Evolutionary conservation across 2,888 invertebrate genomes (phyloP), one percentile per base, ranked within the genome.

Genomic region (Subacronicta megacephala): DNA sequence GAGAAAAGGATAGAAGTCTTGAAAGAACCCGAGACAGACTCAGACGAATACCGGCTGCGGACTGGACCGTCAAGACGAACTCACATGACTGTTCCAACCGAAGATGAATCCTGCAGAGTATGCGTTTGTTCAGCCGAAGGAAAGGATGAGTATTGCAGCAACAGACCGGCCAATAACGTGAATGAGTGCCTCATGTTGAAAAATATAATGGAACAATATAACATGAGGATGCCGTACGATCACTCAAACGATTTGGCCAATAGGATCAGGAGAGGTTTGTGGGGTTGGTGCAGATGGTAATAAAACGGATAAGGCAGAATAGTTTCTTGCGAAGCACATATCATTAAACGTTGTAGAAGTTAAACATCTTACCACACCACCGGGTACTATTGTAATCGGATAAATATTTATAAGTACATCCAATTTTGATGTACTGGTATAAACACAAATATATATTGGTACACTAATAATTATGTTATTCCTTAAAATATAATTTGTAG

Each of bases 101-200:
- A 81, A n/a, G 84, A 88, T 10, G 83, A 89, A 16, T 49, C 43
- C 0, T 93, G 93, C 47, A 70, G 78, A 45, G 74, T 93, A 0
- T 94, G 93, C 42, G 82, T 92, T 0, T 94, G 93, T 43, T 88
- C 90, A 0, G 72, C 72, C 0, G 84, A 87, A 1, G 93, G 91
- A 0, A 84, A 82, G 65, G 74, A 88, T 37, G 87, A 91, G 35
- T 81, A 87, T 37, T 94, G 93, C 46, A 82, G 76, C 0, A 81
- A 77, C 3, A 82, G 92, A 74, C 88, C 91, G 2, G 89, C 90
- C 0, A 81, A 67, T 31, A 90, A 85, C 42, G 73, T 90, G 0
- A 93, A 93, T 44, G 93, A 93, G 62, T 94, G 93, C 45, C 57
- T 93, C 2, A 62, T 82, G 43, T 71, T 90, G 69, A 72, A 72